Evolutionary conservation across 1,140 invertebrate genomes (phyloP), one percentile per base, ranked within the genome.

Genomic region (Sinonovacula constricta): DNA sequence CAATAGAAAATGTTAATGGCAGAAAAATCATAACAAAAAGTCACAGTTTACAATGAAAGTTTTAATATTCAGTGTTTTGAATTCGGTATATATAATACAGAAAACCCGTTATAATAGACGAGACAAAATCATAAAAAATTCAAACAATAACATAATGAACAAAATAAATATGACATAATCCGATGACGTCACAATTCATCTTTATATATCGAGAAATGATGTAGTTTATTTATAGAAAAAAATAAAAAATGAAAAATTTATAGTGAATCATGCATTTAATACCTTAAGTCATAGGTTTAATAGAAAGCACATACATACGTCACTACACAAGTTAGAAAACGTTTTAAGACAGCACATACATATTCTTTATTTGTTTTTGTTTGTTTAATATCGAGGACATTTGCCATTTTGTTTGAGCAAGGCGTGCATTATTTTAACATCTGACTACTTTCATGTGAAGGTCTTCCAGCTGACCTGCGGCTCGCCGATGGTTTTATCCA

Each of bases 11-110:
- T n/a, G n/a, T n/a, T n/a, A n/a, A n/a, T n/a, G n/a, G n/a, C n/a
- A n/a, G n/a, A n/a, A n/a, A n/a, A n/a, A n/a, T n/a, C n/a, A n/a
- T n/a, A n/a, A n/a, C n/a, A n/a, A n/a, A n/a, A n/a, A n/a, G n/a
- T n/a, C n/a, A n/a, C n/a, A n/a, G n/a, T n/a, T 45, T 45, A 45
- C 39, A 45, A 45, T 45, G 39, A 45, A 45, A 45, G n/a, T 45
- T 45, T 18, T 10, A 10, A 10, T 45, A 45, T 45, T 45, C 39
- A 45, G 39, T 45, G 39, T 45, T 45, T 45, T 45, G 39, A 45
- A 7, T 45, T 45, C 39, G 18, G 39, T 45, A 45, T 45, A 18
- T 45, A 45, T 45, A 45, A 45, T 45, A 45, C 39, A 45, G 39
- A 10, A 45, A 45, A 45, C 39, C 39, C 39, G 39, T 45, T 45